phyloP scores from a whole-genome alignment of 2,113 vertebrate genomes.

The Progne subis region DNA sequence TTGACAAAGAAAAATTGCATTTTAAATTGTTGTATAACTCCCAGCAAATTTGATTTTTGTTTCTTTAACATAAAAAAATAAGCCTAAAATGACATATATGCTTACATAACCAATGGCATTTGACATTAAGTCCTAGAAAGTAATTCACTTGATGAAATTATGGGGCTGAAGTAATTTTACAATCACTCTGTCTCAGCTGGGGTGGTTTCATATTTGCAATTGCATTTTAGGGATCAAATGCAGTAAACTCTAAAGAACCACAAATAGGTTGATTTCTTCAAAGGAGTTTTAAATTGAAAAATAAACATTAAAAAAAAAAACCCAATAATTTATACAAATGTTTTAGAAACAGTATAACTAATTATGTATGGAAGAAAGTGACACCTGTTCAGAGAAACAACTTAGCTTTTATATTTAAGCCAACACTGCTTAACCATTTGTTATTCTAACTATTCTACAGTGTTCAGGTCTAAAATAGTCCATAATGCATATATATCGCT shows the following conservation, averaged over 20 bases:
- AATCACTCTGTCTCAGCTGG: neutral
- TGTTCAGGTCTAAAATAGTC: constrained; percentile 52
- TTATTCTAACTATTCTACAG: constrained; percentile 30
- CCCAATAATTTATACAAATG: constrained; percentile 24
- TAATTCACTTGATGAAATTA: neutral
- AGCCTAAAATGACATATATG: neutral
- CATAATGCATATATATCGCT: constrained; percentile 51
- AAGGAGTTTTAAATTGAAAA: constrained; percentile 53
- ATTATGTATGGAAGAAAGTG: constrained; percentile 17
- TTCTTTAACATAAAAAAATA: neutral
- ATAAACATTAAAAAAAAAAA: neutral
- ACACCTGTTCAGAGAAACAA: constrained; percentile 27
- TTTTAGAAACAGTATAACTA: neutral
- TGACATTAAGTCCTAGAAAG: neutral
- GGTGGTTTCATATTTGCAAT: neutral
- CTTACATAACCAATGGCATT: neutral
- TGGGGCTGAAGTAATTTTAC: neutral
- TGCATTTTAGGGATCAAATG: constrained; percentile 55
- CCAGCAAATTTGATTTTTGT: neutral
- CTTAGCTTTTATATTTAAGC: constrained; percentile 21
- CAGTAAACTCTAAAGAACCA: constrained; percentile 12
- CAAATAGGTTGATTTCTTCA: neutral
- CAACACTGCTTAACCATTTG: constrained; percentile 40
- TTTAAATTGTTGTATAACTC: neutral
- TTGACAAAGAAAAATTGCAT: neutral